phyloP scores from a whole-genome alignment of 30 jellyfish, hydroid and myxozoan species.

The Cassiopea andromeda region DNA sequence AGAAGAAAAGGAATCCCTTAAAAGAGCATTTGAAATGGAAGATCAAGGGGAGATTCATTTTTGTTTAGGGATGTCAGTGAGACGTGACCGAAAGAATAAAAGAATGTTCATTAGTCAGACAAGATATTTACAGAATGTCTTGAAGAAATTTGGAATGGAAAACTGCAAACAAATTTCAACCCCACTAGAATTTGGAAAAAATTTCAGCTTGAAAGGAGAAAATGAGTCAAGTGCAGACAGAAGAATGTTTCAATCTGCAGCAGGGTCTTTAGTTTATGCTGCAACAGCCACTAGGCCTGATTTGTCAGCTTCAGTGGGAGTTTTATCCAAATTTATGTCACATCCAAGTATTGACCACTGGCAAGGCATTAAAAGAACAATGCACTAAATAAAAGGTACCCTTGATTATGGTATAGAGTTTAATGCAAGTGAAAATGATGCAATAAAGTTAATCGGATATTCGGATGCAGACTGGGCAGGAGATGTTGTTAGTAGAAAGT shows the following conservation, averaged over 20 bases:
- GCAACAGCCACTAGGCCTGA: constrained; percentile 38
- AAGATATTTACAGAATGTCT: background rate
- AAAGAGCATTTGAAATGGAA: constrained; percentile 5
- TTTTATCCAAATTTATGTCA: no score
- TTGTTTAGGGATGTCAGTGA: constrained; percentile 16
- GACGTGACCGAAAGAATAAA: background rate
- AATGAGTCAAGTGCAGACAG: background rate
- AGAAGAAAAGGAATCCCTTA: background rate
- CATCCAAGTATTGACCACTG: constrained; percentile 45
- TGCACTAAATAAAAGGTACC: no score
- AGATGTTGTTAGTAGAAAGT: constrained; percentile 9
- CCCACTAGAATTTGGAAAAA: constrained; percentile 30
- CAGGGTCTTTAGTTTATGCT: constrained; percentile 19
- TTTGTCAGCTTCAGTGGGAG: constrained; percentile 46
- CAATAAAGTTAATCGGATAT: background rate
- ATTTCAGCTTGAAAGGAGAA: background rate
- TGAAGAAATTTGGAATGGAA: constrained; percentile 27
- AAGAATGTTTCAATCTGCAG: background rate
- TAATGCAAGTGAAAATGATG: background rate
- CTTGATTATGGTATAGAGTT: background rate
- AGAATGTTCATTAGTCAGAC: constrained; percentile 1
- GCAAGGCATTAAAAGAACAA: constrained; percentile 27
- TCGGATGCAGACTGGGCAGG: constrained; percentile 69
- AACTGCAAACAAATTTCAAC: constrained; percentile 47
- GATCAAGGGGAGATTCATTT: constrained; percentile 29